A percentile compares a stretch with the other conserved stretches of the same genome.
These are phyloP conservation scores for Corythaixoides concolor DNA, from an alignment of 2,113 vertebrate species.

Conservation along the genomic window DNA sequence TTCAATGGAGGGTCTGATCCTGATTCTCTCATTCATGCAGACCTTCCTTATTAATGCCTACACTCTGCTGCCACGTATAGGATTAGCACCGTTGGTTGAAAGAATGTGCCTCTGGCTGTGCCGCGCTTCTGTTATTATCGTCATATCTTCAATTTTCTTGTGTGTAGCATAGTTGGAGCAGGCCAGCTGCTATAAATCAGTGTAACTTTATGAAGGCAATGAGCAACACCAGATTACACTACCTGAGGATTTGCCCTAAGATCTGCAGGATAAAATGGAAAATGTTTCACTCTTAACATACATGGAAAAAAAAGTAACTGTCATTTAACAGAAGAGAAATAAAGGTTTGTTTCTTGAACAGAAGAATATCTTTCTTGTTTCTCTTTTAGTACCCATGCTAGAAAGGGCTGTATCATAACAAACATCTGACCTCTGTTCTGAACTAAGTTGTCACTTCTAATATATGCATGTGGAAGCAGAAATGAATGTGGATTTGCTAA, in stretches of 20 bases:
- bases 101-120: conserved; percentile 38
- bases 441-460: background rate
- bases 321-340: background rate
- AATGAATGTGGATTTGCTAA: background rate
- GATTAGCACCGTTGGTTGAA: background rate
- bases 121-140: background rate
- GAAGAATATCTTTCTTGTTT: background rate
- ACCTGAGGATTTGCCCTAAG: background rate
- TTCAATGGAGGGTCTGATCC: background rate
- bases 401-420: background rate
- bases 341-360: background rate
- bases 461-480: background rate
- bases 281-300: background rate
- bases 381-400: background rate
- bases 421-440: background rate
- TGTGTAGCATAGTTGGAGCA: background rate
- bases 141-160: background rate
- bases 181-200: conserved; percentile 30
- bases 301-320: background rate
- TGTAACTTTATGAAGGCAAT: background rate
- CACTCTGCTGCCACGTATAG: background rate
- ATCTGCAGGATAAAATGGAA: background rate
- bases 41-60: background rate
- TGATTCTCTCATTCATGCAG: background rate
- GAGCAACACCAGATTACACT: background rate